Conservation (phyloP, 2,113 vertebrate genomes). For the Salvelinus namaycush region DNA sequence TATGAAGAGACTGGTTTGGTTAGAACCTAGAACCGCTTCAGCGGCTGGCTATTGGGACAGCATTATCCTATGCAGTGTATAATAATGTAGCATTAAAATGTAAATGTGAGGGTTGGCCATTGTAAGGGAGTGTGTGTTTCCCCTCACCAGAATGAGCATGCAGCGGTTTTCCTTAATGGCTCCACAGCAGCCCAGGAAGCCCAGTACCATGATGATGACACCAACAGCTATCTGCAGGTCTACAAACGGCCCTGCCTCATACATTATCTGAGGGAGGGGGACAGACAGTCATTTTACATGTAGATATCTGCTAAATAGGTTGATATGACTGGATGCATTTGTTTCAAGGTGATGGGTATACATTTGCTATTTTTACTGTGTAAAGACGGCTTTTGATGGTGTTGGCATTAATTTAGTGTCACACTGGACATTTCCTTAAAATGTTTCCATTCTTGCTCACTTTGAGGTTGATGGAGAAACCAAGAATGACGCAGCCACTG, state of each 20-base stretch:
- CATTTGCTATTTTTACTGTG: too few relatives aligned
- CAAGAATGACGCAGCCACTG: constrained; percentile 82
- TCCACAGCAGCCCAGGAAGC: constrained; percentile 89
- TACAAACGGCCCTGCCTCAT: constrained; percentile 40
- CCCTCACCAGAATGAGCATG: constrained; percentile 83
- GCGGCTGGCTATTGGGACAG: too few relatives aligned
- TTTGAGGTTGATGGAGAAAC: constrained; percentile 80
- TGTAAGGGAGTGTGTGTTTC: not conserved
- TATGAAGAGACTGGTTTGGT: too few relatives aligned
- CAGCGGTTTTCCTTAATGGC: constrained; percentile 84
- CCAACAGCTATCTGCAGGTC: constrained; percentile 73
- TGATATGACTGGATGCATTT: too few relatives aligned
- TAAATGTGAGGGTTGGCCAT: too few relatives aligned
- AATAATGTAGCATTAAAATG: too few relatives aligned
- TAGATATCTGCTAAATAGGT: not conserved
- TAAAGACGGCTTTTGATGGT: too few relatives aligned
- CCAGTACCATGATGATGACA: constrained; percentile 82
- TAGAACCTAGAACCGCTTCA: too few relatives aligned
- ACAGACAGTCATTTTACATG: too few relatives aligned
- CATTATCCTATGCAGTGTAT: too few relatives aligned
- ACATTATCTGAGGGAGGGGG: constrained; percentile 38
- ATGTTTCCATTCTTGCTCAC: constrained; percentile 56
- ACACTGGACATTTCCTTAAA: constrained; percentile 36
- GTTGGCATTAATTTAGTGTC: too few relatives aligned
- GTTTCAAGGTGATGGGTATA: too few relatives aligned